These are phyloP conservation scores for Tetranychus piercei DNA, from an alignment of 2,888 invertebrate species.

Conservation along the genomic window DNA sequence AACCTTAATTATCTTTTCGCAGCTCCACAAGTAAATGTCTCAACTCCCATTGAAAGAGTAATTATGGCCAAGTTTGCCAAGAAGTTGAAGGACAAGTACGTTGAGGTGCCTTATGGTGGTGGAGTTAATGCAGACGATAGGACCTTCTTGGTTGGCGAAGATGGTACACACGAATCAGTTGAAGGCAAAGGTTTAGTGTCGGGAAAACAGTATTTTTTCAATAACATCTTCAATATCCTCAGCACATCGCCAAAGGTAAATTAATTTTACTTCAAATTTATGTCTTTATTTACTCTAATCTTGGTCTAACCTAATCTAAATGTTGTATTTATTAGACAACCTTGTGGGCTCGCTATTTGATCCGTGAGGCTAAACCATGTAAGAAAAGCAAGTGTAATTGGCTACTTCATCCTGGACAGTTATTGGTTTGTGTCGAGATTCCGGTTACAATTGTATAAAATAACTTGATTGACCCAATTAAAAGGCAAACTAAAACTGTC, in stretches of 20 bases:
- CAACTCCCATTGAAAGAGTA: background rate
- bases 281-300: background rate
- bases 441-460: background rate
- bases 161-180: background rate
- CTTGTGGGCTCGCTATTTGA: background rate
- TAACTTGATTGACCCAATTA: background rate
- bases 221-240: conserved; percentile 1
- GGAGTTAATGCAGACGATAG: background rate
- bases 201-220: conserved; percentile 3
- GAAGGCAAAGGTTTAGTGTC: background rate
- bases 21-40: background rate
- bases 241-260: background rate
- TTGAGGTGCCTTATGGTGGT: conserved; percentile 5
- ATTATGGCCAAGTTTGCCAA: conserved; percentile 4
- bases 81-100: background rate
- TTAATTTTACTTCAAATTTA: background rate
- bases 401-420: background rate
- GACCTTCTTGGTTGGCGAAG: background rate
- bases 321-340: background rate
- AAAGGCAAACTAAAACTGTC: too few relatives aligned
- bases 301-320: background rate
- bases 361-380: background rate
- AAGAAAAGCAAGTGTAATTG: conserved; percentile 7
- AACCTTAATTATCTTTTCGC: background rate
- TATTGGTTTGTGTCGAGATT: conserved; percentile 8